Percentiles rank a stretch among this genome's conserved stretches.
phyloP scores from a whole-genome alignment of 2,113 vertebrate species.

The Leptodactylus fuscus region DNA sequence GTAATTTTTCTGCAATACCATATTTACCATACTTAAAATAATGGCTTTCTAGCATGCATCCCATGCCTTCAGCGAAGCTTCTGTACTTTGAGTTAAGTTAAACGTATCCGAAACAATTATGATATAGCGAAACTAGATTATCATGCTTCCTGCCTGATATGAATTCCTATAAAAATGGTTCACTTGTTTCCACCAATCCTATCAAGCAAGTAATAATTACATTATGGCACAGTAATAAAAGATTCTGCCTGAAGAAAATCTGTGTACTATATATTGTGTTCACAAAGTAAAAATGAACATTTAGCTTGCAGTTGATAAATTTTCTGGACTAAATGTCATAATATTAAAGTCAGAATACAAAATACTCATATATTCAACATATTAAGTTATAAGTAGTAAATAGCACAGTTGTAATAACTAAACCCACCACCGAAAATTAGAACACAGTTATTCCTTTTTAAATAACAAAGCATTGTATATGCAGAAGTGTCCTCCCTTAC shows the following conservation, averaged over 20 bases:
- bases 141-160: conserved; percentile 8
- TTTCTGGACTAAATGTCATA: neutral
- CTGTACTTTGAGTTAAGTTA: neutral
- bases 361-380: neutral
- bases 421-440: neutral
- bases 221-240: conserved; percentile 29
- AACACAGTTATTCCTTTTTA: neutral
- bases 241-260: neutral
- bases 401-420: neutral
- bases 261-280: neutral
- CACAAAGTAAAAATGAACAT: neutral
- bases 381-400: neutral
- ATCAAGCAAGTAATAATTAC: conserved; percentile 19
- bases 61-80: neutral
- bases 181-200: conserved; percentile 18
- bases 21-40: neutral
- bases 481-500: too few relatives aligned
- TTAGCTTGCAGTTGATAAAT: neutral
- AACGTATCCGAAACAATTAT: neutral
- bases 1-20: neutral
- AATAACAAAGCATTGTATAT: too few relatives aligned
- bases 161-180: conserved; percentile 19
- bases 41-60: neutral
- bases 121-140: conserved; percentile 31
- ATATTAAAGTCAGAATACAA: neutral